These are phyloP conservation scores for Conus ventricosus DNA, from an alignment of 1,140 invertebrate species.

Conservation along the genomic window DNA sequence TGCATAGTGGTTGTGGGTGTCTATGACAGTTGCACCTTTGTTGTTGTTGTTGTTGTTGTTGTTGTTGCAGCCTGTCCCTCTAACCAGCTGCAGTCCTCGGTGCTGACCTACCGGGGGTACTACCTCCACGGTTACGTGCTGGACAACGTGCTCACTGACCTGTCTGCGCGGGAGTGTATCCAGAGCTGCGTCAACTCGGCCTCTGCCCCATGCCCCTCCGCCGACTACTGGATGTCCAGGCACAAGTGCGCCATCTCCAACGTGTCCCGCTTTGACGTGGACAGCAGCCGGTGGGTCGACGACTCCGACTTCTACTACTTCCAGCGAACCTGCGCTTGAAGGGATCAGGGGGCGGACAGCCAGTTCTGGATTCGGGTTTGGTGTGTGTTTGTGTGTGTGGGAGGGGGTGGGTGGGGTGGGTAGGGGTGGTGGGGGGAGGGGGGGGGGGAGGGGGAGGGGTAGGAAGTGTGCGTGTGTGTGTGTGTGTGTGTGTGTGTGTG, in stretches of 20 bases:
- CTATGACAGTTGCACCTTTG: no score
- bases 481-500: no score
- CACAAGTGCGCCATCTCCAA: neutral
- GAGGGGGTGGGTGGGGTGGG: no score
- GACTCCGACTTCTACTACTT: neutral
- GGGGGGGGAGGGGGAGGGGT: no score
- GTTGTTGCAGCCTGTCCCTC: neutral
- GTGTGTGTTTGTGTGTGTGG: no score
- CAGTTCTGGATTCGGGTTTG: no score
- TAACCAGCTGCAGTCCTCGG: neutral
- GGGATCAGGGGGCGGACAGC: no score
- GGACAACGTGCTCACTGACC: neutral
- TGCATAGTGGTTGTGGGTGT: no score
- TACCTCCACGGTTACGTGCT: neutral
- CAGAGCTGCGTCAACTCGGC: neutral
- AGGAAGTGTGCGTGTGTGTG: no score
- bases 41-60: no score
- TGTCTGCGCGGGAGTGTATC: neutral
- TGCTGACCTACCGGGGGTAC: neutral
- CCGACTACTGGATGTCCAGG: neutral
- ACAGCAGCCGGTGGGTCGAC: neutral
- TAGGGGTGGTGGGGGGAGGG: no score
- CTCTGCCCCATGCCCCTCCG: neutral
- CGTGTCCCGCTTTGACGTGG: neutral
- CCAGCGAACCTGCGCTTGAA: neutral